Base-by-base conservation (phyloP, 2,797 vertebrate species). In the Lepilemur ruficaudatus region DNA sequence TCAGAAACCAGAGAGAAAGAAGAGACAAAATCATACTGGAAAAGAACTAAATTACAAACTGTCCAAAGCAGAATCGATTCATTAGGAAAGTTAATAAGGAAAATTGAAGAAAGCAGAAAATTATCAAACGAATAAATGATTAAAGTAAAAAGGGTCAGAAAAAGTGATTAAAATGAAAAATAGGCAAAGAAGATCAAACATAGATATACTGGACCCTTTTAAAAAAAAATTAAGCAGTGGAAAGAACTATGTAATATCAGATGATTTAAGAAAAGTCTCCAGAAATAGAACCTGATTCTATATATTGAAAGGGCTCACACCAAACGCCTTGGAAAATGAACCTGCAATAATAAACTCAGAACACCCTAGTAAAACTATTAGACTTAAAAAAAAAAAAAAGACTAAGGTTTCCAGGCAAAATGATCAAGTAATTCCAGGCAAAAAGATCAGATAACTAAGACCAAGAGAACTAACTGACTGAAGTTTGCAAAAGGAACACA, bases 31-130 rank as follows among this genome's bases (percentile, higher is more conserved):
- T 65, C 5, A 1, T 43, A 61, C 35, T 13, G 32, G 63, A 96
- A 92, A 70, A 70, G 22, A 73, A 73, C 25, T 87, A 81, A 85
- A 55, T 91, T 91, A 93, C 41, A 78, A 95, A 78, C 3, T 89
- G 6, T 17, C 55, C 38, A 65, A 65, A 50, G 55, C 61, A 43
- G 30, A 61, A 93, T 2, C 81, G 18, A 69, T 69, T 78, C 23
- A 89, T 55, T 80, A 43, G 35, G 12, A 59, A 85, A 43, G 9
- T 35, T 93, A 52, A 35, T 38, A 55, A 91, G n/a, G 65, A 22
- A 85, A 73, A 65, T 28, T 57, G 28, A 87, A 91, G 38, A 70
- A 88, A 88, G 32, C 23, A 91, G 35, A 55, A 95, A 75, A 78
- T 82, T 69, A 75, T 15, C 25, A 87, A 41, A 48, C 87, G 48